phyloP scores from a whole-genome alignment of 1,140 invertebrate genomes.

The Phymorhynchus buccinoides region DNA sequence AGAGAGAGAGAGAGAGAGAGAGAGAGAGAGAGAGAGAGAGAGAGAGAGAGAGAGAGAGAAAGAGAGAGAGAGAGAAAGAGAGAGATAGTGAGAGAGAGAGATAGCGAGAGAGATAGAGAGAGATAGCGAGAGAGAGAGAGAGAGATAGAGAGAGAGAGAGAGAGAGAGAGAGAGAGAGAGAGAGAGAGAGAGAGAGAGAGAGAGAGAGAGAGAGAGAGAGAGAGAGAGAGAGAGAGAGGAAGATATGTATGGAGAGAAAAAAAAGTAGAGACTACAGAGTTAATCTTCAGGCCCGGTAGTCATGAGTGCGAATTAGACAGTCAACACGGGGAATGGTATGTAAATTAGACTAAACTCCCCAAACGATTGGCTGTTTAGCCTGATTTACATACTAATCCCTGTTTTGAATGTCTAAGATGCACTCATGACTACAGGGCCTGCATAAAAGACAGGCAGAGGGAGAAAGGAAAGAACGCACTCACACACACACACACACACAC shows the following conservation, averaged over 20 bases:
- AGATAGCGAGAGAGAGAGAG: not conserved
- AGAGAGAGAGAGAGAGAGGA: not conserved
- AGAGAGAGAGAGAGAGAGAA: not conserved
- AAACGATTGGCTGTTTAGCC: no score
- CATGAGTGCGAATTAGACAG: no score
- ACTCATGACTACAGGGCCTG: no score
- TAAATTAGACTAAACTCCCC: no score
- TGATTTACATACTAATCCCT: no score
- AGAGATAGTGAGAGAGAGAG: slow-evolving; percentile 16
- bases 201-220: slow-evolving; percentile 25
- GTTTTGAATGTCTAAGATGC: no score
- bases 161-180: slow-evolving; percentile 32
- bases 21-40: slow-evolving; percentile 21
- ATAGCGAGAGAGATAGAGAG: not conserved
- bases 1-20: not conserved
- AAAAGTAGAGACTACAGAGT: not conserved
- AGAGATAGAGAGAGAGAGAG: slow-evolving; percentile 27
- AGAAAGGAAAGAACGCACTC: no score
- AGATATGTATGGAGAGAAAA: not conserved
- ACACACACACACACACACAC: no score
- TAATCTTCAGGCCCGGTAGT: no score
- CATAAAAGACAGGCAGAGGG: no score
- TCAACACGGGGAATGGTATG: no score
- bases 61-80: slow-evolving; percentile 29
- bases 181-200: slow-evolving; percentile 23